Base-by-base conservation (phyloP, 2,113 vertebrate species). In the Fregata magnificens region DNA sequence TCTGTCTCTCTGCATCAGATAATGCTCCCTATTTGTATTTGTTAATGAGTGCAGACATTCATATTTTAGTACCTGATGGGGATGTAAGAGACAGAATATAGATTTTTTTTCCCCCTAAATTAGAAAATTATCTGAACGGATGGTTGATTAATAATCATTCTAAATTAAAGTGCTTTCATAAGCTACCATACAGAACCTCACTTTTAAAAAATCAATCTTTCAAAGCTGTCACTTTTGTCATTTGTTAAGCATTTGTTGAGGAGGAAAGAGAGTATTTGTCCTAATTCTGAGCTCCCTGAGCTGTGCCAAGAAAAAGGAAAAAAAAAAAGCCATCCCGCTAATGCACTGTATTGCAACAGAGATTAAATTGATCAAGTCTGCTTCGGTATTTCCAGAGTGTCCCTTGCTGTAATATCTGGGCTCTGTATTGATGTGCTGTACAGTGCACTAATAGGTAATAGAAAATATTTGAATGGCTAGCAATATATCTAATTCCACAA, bases 111-210 rank as follows among this genome's bases (percentile, higher is more conserved):
- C 76, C 52, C 52, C 86, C 67, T 94, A 96, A 97, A 98, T 97
- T 98, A 97, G 96, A 96, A 96, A 97, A 97, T 96, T 97, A 97
- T 97, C 95, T 97, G 90, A 95, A 96, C 1, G 80, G 90, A 97
- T 96, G 95, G 95, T 95, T 97, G 97, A 97, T 98, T 97, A 97
- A 97, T 97, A 98, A 97, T 96, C 95, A 96, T 97, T 96, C 94
- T 90, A 92, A 97, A 97, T 97, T 95, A 96, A 98, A 98, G 88
- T 94, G 91, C 95, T 97, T 96, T 97, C 93, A 95, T 92, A 96
- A 96, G 86, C 94, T 96, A 96, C 93, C 91, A 81, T 90, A 96
- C 55, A 97, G 94, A 94, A 96, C 96, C 91, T 98, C 91, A 96
- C 95, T 97, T 98, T 89, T 25, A 96, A 97, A 96, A 97, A 95